Evolutionary conservation across 2,888 invertebrate genomes (phyloP).

Genomic region (Melanotus villosus): DNA sequence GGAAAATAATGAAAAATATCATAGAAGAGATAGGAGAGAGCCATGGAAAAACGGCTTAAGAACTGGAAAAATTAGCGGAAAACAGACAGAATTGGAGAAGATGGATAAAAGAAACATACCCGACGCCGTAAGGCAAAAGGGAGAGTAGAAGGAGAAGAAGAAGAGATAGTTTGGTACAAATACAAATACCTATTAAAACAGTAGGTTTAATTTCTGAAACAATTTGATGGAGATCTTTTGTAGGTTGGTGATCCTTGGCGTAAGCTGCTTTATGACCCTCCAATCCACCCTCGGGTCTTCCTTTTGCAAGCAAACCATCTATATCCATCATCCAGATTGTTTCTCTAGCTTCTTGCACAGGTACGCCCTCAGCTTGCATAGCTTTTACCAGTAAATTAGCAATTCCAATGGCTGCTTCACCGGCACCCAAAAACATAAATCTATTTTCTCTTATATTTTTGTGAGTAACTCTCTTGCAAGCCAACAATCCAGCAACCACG

Average conservation of each 20-base stretch:
- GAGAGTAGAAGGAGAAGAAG: too few relatives aligned
- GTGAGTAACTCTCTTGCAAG: conserved; percentile 83
- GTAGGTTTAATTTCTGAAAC: conserved; percentile 90
- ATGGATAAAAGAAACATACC: too few relatives aligned
- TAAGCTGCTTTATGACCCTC: conserved; percentile 81
- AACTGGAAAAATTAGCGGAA: too few relatives aligned
- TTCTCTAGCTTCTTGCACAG: conserved; percentile 81
- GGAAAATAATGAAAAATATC: too few relatives aligned
- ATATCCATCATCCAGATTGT: conserved; percentile 97
- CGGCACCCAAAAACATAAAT: conserved; percentile 92
- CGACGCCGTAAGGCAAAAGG: too few relatives aligned
- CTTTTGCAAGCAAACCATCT: conserved; percentile 87
- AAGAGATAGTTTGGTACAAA: too few relatives aligned
- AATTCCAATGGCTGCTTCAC: conserved; percentile 69
- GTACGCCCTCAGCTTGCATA: conserved; percentile 71
- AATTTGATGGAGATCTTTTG: conserved; percentile 84
- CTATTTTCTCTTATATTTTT: conserved; percentile 88
- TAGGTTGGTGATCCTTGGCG: conserved; percentile 84
- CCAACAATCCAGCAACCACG: conserved; percentile 93
- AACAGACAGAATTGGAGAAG: too few relatives aligned
- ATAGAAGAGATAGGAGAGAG: too few relatives aligned
- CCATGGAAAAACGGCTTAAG: too few relatives aligned
- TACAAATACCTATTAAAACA: conserved; percentile 83
- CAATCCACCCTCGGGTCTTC: conserved; percentile 75
- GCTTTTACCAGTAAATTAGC: conserved; percentile 44